Conservation (phyloP, 1,140 invertebrate genomes). For the Ceratitis capitata region DNA sequence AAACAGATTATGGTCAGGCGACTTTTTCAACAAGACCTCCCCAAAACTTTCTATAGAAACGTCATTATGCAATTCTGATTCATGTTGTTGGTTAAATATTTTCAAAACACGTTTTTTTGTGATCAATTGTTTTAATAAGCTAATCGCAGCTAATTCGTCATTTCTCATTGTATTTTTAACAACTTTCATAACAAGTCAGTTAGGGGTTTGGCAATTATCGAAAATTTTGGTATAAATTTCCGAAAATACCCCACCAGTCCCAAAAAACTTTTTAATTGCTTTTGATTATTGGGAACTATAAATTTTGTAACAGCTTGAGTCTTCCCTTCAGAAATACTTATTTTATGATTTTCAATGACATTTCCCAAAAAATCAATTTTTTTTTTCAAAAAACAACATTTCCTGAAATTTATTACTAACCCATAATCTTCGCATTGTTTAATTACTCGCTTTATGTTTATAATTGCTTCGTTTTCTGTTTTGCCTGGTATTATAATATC, state of each 20-base stretch:
- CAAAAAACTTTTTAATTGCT: slow-evolving; percentile 10
- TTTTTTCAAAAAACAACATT: not conserved
- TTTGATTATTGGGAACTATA: not conserved
- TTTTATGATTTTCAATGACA: not conserved
- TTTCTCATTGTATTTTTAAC: slow-evolving; percentile 32
- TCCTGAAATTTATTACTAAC: not conserved
- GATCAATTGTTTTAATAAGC: slow-evolving; percentile 39
- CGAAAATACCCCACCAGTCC: not conserved
- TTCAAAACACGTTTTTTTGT: slow-evolving; percentile 54
- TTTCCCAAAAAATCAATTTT: slow-evolving; percentile 2
- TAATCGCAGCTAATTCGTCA: slow-evolving; percentile 40
- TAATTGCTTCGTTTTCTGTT: not conserved
- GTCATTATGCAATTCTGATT: slow-evolving; percentile 62
- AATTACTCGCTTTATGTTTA: not conserved
- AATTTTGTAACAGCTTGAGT: not conserved
- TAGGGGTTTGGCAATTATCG: not conserved
- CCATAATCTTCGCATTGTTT: not conserved
- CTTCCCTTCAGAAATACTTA: not conserved
- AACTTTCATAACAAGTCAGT: slow-evolving; percentile 44
- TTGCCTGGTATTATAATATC: not conserved
- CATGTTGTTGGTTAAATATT: slow-evolving; percentile 53
- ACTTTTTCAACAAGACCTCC: slow-evolving; percentile 58
- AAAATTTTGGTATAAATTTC: not conserved
- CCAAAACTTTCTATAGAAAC: slow-evolving; percentile 53
- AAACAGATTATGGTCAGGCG: slow-evolving; percentile 56